Evolutionary conservation across 2,888 invertebrate species (phyloP).

Genomic region (Leucozona laternaria): DNA sequence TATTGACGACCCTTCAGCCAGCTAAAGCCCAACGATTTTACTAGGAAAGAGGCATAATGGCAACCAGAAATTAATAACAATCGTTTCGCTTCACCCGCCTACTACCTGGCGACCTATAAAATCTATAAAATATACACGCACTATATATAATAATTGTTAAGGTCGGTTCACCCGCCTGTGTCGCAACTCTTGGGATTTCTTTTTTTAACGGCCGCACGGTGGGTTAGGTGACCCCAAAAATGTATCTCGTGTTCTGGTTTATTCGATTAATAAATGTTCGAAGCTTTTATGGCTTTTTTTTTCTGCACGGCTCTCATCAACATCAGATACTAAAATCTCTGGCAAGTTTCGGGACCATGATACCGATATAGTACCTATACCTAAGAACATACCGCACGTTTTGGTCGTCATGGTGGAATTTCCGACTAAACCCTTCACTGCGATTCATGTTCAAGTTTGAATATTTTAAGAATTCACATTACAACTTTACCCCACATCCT

Average conservation of each 20-base stretch:
- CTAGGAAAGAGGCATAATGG: slow-evolving; percentile 56
- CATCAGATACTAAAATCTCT: background rate
- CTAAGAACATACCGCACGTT: slow-evolving; percentile 24
- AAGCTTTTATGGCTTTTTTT: slow-evolving; percentile 29
- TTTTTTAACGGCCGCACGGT: background rate
- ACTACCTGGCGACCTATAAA: background rate
- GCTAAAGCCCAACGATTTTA: slow-evolving; percentile 5
- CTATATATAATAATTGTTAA: too few relatives aligned
- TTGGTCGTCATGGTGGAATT: slow-evolving; percentile 36
- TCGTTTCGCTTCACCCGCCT: slow-evolving; percentile 15
- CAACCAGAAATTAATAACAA: slow-evolving; percentile 65
- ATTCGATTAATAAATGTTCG: slow-evolving; percentile 50
- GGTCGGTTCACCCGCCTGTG: background rate
- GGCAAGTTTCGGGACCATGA: background rate
- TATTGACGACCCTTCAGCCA: slow-evolving; percentile 21
- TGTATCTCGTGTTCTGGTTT: slow-evolving; percentile 41
- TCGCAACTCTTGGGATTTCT: background rate
- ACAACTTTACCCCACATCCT: slow-evolving; percentile 44
- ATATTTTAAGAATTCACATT: slow-evolving; percentile 48
- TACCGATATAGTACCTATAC: slow-evolving; percentile 32
- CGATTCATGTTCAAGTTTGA: slow-evolving; percentile 35
- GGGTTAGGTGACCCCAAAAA: slow-evolving; percentile 28
- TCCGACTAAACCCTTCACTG: slow-evolving; percentile 33
- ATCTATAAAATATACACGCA: background rate
- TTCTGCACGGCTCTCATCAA: background rate